Conservation (phyloP, 2,113 vertebrate genomes). For the Rhegmatorhina hoffmannsi region DNA sequence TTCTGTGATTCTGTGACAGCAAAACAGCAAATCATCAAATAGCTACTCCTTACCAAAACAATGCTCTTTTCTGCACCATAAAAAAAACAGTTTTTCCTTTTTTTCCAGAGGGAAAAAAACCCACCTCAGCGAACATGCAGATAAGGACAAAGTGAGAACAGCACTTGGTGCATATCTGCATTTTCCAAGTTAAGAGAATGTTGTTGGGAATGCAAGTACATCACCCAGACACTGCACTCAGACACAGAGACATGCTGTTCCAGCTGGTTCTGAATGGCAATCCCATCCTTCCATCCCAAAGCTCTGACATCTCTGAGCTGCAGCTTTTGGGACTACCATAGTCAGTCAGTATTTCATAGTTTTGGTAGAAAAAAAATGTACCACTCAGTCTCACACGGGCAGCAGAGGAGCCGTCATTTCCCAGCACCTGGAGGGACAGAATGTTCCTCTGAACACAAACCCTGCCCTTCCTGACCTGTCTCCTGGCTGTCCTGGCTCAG, state of each 20-base stretch:
- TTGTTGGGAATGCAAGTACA: background rate
- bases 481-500: background rate
- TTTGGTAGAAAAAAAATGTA: background rate
- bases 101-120: background rate
- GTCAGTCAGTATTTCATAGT: background rate
- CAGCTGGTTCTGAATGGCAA: background rate
- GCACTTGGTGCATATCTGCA: rapidly evolving
- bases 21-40: conserved; percentile 47
- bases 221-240: background rate
- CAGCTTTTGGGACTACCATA: background rate
- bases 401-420: background rate
- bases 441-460: background rate
- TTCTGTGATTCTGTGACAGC: background rate
- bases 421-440: background rate
- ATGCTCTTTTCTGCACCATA: background rate
- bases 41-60: conserved; percentile 43
- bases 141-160: background rate
- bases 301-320: background rate
- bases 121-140: background rate
- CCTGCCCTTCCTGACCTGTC: background rate
- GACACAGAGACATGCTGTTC: background rate
- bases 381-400: background rate
- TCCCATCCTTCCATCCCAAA: background rate
- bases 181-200: background rate
- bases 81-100: background rate